phyloP scores from a whole-genome alignment of 2,797 vertebrate genomes.

The Falco rusticolus region DNA sequence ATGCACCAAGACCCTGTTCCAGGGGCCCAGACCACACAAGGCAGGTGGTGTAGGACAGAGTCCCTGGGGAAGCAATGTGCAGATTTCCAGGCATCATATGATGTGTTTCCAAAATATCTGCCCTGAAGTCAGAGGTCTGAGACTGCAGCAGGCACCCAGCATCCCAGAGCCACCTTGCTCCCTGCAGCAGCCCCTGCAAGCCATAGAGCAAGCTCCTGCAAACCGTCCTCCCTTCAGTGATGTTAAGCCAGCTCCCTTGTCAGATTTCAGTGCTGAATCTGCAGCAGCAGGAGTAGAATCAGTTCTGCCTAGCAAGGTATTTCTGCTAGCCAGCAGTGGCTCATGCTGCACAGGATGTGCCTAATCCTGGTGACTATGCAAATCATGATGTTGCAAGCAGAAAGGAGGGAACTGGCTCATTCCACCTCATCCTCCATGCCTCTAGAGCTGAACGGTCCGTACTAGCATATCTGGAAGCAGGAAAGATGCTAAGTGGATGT shows the following conservation, averaged over 20 bases:
- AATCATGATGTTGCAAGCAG: not conserved
- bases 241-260: not conserved
- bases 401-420: not conserved
- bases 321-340: not conserved
- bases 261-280: not conserved
- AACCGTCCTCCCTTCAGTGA: not conserved
- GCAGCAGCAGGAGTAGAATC: not conserved
- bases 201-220: not conserved
- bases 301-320: rapidly evolving
- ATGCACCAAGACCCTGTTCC: not conserved
- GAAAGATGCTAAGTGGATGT: not conserved
- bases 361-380: not conserved
- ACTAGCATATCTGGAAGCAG: not conserved
- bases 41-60: not conserved
- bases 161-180: not conserved
- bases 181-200: not conserved
- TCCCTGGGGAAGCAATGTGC: not conserved
- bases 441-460: not conserved
- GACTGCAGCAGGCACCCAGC: not conserved
- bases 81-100: not conserved
- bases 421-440: not conserved
- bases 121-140: not conserved
- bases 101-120: not conserved
- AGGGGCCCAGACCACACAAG: rapidly evolving
- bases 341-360: not conserved